Conservation (phyloP, 2,113 vertebrate species). For the Pan paniscus region DNA sequence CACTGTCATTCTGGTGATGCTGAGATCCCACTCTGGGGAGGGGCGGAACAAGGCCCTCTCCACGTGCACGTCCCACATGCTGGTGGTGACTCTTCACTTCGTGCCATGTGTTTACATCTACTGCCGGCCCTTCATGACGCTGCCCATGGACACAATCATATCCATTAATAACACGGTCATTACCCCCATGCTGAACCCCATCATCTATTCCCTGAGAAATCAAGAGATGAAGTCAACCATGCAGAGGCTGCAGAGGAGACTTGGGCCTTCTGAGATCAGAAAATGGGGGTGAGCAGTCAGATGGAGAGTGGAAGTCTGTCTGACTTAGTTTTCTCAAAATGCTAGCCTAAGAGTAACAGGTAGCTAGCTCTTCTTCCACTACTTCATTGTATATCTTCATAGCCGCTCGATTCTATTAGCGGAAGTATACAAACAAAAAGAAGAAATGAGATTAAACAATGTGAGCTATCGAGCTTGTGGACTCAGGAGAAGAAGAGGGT, state of each 20-base stretch:
- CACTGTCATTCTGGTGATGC: slow-evolving; percentile 38
- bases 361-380: background rate
- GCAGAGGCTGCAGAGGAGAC: slow-evolving; percentile 54
- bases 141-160: slow-evolving; percentile 68
- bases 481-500: background rate
- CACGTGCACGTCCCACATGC: slow-evolving; percentile 73
- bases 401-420: background rate
- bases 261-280: slow-evolving; percentile 4
- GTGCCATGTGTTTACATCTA: slow-evolving; percentile 63
- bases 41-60: slow-evolving; percentile 57
- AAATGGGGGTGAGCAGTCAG: slow-evolving; percentile 1
- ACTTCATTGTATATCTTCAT: background rate
- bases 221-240: slow-evolving; percentile 72
- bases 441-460: background rate
- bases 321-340: background rate
- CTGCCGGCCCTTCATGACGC: slow-evolving; percentile 54
- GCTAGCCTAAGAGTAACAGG: background rate
- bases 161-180: slow-evolving; percentile 67
- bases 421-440: background rate
- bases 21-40: slow-evolving; percentile 33
- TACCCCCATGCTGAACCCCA: slow-evolving; percentile 72
- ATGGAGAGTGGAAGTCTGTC: background rate
- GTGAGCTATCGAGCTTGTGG: no score
- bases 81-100: slow-evolving; percentile 71
- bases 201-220: slow-evolving; percentile 75